Conservation (phyloP, 1,140 invertebrate genomes). For the Danaus plexippus region DNA sequence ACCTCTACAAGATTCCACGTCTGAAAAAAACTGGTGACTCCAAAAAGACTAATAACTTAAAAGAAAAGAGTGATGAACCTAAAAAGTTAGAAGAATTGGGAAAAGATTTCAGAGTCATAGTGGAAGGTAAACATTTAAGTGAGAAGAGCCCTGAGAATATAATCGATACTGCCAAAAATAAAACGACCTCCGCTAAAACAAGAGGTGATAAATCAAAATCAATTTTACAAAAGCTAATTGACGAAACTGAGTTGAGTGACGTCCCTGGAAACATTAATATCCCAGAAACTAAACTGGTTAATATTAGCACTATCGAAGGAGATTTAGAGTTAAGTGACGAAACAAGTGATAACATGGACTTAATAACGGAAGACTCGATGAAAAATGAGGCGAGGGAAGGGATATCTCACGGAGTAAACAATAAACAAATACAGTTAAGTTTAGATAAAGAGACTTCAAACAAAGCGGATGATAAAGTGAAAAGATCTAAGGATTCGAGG, state of each 20-base stretch:
- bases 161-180: too few relatives aligned
- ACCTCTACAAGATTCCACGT: too few relatives aligned
- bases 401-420: neutral
- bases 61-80: neutral
- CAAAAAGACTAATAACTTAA: neutral
- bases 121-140: too few relatives aligned
- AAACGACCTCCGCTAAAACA: too few relatives aligned
- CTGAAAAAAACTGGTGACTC: too few relatives aligned
- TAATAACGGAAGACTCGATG: conserved; percentile 6
- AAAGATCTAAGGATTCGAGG: conserved; percentile 3
- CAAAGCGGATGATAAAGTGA: neutral
- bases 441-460: conserved; percentile 2
- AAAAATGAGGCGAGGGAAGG: conserved; percentile 2
- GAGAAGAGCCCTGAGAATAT: too few relatives aligned
- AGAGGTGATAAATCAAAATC: too few relatives aligned
- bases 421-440: neutral
- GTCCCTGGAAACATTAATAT: neutral
- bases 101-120: conserved; percentile 1
- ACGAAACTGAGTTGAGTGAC: too few relatives aligned
- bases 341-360: conserved; percentile 38
- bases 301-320: conserved; percentile 34
- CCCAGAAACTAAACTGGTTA: conserved; percentile 10
- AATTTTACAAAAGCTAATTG: too few relatives aligned
- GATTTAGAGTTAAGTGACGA: conserved; percentile 63
- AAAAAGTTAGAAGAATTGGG: conserved; percentile 2